Base-by-base conservation (phyloP, 1,140 invertebrate genomes). In the Macrobrachium rosenbergii region DNA sequence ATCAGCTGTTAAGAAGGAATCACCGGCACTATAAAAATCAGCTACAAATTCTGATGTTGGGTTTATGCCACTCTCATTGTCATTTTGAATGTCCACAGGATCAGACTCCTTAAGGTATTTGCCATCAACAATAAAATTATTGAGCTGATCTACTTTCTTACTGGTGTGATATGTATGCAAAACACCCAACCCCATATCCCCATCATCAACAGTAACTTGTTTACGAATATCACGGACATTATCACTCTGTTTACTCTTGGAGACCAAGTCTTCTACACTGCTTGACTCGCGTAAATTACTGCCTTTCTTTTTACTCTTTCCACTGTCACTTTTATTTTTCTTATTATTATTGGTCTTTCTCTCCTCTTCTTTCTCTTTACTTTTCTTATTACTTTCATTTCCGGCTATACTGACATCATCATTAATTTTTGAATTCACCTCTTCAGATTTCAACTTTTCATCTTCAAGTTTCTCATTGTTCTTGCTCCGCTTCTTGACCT, bases 131-230 rank as follows among this genome's bases (percentile, higher is more conserved):
- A 86, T 43, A 21, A 85, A 37, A 52, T 81, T 69, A 59, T 86
- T 81, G n/a, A 72, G 19, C 23, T 82, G 28, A 63, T 89, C 87
- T 37, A 78, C 81, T 82, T 81, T 86, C 52, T 81, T 84, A 82
- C 82, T 69, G 67, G 72, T 83, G 45, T 83, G 76, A 78, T 84
- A 85, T 79, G 82, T 79, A 62, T 83, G 82, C 62, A 82, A 83
- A 37, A 63, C 60, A 83, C 78, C 83, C 0, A 83, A 75, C 12
- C 76, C 73, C 85, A 89, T 85, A 21, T 83, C 83, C 45, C 87
- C 89, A 87, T 89, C 89, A 64, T 89, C 89, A 37, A 89, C 87
- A 52, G 89, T 89, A n/a, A 88, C 84, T 60, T 89, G 89, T 63
- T 89, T 89, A 17, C 86, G 79, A 17, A 88, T 88, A 45, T 89